These are phyloP conservation scores for Cephalotes varians DNA, from an alignment of 2,888 invertebrate species.

Conservation along the genomic window DNA sequence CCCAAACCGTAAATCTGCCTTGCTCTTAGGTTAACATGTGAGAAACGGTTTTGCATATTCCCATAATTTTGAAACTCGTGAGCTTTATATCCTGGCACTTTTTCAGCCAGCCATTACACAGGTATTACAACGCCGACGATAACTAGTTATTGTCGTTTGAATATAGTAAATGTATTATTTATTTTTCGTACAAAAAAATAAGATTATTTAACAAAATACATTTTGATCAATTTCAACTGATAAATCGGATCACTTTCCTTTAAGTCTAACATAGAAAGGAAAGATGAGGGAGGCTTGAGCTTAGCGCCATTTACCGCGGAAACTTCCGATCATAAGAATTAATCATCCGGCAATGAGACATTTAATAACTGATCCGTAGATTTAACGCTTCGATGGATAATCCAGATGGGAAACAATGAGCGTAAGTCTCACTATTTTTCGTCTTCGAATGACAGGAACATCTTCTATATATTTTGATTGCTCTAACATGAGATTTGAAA, in stretches of 20 bases:
- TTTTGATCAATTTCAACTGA: conserved; percentile 56
- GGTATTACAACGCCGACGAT: not conserved
- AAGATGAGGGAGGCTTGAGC: conserved; percentile 37
- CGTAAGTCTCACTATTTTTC: conserved; percentile 27
- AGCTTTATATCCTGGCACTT: not conserved
- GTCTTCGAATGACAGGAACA: conserved; percentile 42
- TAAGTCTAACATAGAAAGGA: conserved; percentile 4
- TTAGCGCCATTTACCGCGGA: conserved; percentile 48
- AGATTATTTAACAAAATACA: conserved; percentile 45
- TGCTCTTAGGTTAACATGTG: conserved; percentile 61
- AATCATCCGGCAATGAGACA: conserved; percentile 63
- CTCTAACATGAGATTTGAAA: not conserved
- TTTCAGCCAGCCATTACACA: conserved; percentile 13
- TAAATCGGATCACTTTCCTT: conserved; percentile 58
- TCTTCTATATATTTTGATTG: not conserved
- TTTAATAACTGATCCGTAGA: conserved; percentile 62
- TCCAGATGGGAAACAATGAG: conserved; percentile 37
- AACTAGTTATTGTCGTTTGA: not conserved
- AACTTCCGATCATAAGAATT: conserved; percentile 64
- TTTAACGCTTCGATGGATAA: conserved; percentile 62
- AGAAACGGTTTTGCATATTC: conserved; percentile 59
- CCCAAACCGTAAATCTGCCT: conserved; percentile 66
- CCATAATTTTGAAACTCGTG: conserved; percentile 6
- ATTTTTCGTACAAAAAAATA: not conserved
- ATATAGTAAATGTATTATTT: conserved; percentile 7